Percentiles rank a stretch among this genome's conserved stretches.
Evolutionary conservation across 2,797 vertebrate genomes (phyloP).

Genomic region (Acestrorhynchus altus): DNA sequence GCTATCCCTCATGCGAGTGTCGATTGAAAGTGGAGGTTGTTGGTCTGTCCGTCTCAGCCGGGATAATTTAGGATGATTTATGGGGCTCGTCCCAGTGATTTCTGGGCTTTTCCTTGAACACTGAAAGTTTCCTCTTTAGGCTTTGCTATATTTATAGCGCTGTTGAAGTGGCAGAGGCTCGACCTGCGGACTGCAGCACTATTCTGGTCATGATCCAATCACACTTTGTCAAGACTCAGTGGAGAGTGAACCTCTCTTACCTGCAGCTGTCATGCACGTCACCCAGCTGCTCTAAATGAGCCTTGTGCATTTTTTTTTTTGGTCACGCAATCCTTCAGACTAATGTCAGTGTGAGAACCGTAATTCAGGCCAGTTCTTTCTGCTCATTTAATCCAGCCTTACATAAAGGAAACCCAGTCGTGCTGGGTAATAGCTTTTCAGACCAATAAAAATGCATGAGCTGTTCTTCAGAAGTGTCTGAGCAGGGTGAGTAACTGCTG

Average conservation of each 20-base stretch:
- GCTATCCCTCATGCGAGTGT: background rate
- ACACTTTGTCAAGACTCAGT: background rate
- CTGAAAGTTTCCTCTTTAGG: background rate
- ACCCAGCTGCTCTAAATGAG: background rate
- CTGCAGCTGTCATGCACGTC: background rate
- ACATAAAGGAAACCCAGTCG: conserved; percentile 23
- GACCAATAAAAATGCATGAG: conserved; percentile 29
- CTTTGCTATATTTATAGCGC: conserved; percentile 24
- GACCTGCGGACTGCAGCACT: background rate
- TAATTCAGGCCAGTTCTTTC: background rate
- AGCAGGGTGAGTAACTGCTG: conserved; percentile 11
- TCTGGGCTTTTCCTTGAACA: conserved; percentile 8
- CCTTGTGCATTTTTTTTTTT: conserved; percentile 2
- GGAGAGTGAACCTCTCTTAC: conserved; percentile 2
- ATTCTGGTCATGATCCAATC: conserved; percentile 17
- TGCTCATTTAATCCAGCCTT: conserved; percentile 22
- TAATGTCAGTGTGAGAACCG: background rate
- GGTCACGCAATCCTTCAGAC: background rate
- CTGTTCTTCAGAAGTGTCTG: conserved; percentile 7
- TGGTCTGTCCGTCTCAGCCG: background rate
- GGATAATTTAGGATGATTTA: conserved; percentile 13
- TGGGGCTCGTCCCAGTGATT: background rate
- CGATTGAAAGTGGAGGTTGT: background rate
- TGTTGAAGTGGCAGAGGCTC: background rate
- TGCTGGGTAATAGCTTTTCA: conserved; percentile 5